Evolutionary conservation across 2,797 vertebrate species (phyloP), one percentile per base, ranked within the genome.

Genomic region (Pampus argenteus): DNA sequence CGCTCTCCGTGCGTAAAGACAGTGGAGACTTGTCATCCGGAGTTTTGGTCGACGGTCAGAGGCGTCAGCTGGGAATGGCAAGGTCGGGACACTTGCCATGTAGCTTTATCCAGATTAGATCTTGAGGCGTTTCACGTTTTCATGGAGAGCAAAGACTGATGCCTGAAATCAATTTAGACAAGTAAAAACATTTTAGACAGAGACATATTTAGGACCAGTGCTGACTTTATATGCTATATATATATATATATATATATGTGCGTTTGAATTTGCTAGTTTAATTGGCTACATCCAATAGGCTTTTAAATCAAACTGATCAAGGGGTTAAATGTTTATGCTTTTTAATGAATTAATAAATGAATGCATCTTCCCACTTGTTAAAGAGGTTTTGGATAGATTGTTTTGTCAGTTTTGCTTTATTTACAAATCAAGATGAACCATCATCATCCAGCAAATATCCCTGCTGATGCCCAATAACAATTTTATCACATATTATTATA

Each of bases 1-100:
- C 87, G 87, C 89, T 68, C 83, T 83, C 78, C 78, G 84, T 90
- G 84, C 87, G 87, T 89, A 88, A 90, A 89, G 79, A 59, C 78
- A 17, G 63, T 42, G 67, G 73, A 79, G 56, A 68, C 79, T 70
- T 76, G 66, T 65, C 76, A 71, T 81, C 70, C 56, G 65, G 65
- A 71, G 75, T 72, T 75, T 77, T 74, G 71, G 59, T 70, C 4
- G 45, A 83, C 22, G 11, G 54, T 15, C 47, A 77, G 73, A 48
- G 25, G 78, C 75, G 79, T 71, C 74, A 72, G 6, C 66, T 66
- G 45, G 63, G 61, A 65, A 66, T 48, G 61, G 28, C 40, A 51
- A 66, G 47, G 45, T 69, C 71, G 18, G 59, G 60, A 48, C 44
- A 70, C 57, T 66, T 74, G 59, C 15, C 48, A 51, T 51, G 18